phyloP scores from a whole-genome alignment of 2,888 invertebrate genomes.

The Hymenopus coronatus region DNA sequence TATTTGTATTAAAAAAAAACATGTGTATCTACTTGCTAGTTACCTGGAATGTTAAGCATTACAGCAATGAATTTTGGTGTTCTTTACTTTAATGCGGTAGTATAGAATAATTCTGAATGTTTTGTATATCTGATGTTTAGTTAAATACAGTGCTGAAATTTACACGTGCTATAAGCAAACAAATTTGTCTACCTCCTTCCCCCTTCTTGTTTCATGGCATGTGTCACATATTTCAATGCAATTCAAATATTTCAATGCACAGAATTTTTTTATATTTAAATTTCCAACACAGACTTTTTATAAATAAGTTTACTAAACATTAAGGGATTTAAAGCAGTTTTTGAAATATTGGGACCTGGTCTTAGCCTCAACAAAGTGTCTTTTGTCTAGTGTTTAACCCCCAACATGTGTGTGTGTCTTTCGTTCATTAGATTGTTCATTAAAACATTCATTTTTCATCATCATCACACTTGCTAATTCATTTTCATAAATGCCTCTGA shows the following conservation, averaged over 20 bases:
- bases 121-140: background rate
- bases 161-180: background rate
- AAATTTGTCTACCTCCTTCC: background rate
- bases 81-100: background rate
- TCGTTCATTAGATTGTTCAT: conserved; percentile 21
- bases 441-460: background rate
- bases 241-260: background rate
- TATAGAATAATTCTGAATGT: background rate
- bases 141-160: background rate
- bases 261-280: background rate
- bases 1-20: background rate
- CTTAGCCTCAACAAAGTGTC: conserved; percentile 54
- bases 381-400: conserved; percentile 88
- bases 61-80: background rate
- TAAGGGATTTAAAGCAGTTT: conserved; percentile 7
- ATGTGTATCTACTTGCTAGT: background rate
- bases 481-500: background rate
- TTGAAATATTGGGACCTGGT: conserved; percentile 25
- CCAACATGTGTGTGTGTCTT: conserved; percentile 65
- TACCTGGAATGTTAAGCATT: background rate
- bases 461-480: conserved; percentile 10
- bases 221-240: background rate
- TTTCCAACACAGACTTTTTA: background rate
- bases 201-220: background rate
- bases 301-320: background rate